Evolutionary conservation across 2,113 vertebrate species (phyloP).

Genomic region (Campylorhamphus procurvoides): DNA sequence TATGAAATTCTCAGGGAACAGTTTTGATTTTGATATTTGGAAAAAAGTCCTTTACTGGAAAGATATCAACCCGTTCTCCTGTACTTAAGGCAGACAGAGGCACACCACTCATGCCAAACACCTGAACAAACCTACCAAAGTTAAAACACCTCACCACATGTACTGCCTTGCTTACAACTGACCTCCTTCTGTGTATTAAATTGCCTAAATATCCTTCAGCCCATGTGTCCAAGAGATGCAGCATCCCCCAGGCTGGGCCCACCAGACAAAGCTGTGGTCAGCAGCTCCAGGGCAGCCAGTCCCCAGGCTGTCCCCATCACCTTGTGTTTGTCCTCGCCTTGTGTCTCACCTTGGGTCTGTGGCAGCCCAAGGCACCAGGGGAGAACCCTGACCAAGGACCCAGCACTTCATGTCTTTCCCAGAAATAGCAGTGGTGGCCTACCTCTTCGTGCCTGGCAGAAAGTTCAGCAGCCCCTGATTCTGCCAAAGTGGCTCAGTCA

Average conservation of each 20-base stretch:
- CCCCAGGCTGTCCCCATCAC: fast-evolving
- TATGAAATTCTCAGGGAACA: background rate
- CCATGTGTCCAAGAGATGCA: background rate
- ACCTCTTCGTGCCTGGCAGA: background rate
- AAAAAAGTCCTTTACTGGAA: background rate
- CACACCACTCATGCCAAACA: background rate
- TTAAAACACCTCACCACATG: background rate
- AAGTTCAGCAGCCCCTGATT: background rate
- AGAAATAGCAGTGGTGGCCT: background rate
- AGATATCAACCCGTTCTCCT: background rate
- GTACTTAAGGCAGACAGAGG: background rate
- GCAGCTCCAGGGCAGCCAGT: background rate
- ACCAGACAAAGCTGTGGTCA: background rate
- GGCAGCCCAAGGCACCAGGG: background rate
- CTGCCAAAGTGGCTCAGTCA: background rate
- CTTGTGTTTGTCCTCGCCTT: background rate
- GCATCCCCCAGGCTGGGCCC: background rate
- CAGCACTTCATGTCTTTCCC: background rate
- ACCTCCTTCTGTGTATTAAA: background rate
- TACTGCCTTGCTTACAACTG: background rate
- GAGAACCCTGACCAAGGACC: background rate
- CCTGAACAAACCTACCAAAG: background rate
- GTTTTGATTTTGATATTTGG: background rate
- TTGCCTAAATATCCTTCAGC: background rate
- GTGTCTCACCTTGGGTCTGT: background rate